Conservation (phyloP, 30 jellyfish, hydroid and myxozoan species). For the Cassiopea xamachana region DNA sequence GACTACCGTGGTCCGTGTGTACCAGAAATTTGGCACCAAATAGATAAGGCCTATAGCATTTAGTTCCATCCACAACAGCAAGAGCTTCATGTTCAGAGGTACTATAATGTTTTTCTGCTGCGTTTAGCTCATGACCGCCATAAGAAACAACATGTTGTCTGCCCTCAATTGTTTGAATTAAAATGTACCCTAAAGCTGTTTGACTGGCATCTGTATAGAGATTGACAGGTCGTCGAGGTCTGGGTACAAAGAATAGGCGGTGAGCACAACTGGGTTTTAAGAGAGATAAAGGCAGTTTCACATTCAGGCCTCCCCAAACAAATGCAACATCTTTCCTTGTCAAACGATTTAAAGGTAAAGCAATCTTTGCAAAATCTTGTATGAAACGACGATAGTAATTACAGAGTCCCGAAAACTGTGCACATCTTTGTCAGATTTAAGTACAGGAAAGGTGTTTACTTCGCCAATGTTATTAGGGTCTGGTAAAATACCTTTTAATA, state of each 20-base stretch:
- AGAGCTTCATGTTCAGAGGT: conserved; percentile 64
- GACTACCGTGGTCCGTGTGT: conserved; percentile 53
- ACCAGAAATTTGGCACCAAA: conserved; percentile 20
- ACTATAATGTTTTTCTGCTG: conserved; percentile 36
- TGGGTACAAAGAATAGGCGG: conserved; percentile 49
- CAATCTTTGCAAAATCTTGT: conserved; percentile 39
- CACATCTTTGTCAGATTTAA: conserved; percentile 9
- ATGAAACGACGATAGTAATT: conserved; percentile 56
- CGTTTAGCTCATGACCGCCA: conserved; percentile 48
- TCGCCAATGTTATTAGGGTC: conserved; percentile 42
- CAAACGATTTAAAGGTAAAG: conserved; percentile 62
- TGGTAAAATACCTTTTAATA: conserved; percentile 44
- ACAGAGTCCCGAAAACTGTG: conserved; percentile 35
- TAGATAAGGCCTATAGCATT: conserved; percentile 38
- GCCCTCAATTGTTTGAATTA: conserved; percentile 29
- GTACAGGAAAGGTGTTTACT: conserved; percentile 27
- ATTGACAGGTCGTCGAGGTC: conserved; percentile 45
- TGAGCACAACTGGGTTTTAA: conserved; percentile 1
- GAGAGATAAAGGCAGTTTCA: conserved; percentile 13
- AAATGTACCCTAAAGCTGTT: conserved; percentile 40
- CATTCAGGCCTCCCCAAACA: conserved; percentile 33
- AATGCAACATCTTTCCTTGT: conserved; percentile 25
- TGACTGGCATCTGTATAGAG: conserved; percentile 58
- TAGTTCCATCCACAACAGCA: conserved; percentile 59
- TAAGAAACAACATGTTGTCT: conserved; percentile 49